Conservation (phyloP, 2,888 invertebrate genomes). For the Pollenia amentaria region DNA sequence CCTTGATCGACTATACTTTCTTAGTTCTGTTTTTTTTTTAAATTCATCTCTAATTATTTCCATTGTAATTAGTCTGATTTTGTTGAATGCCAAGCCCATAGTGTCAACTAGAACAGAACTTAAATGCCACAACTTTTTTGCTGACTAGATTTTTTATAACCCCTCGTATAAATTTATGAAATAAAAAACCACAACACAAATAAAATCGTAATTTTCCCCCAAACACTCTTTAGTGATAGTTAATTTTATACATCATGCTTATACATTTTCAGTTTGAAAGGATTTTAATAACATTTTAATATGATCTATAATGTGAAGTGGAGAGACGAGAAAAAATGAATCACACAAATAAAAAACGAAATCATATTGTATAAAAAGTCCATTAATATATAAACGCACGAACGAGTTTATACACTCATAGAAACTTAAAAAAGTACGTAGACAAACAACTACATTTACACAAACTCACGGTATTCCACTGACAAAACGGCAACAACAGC, state of each 20-base stretch:
- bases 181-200: neutral
- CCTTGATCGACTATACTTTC: too few relatives aligned
- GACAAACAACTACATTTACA: neutral
- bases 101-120: too few relatives aligned
- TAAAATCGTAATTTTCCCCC: constrained; percentile 7
- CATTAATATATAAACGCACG: constrained; percentile 61
- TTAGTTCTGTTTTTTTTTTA: too few relatives aligned
- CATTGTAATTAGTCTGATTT: too few relatives aligned
- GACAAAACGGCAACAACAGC: neutral
- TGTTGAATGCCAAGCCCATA: too few relatives aligned
- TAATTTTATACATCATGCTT: constrained; percentile 27
- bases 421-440: constrained; percentile 30
- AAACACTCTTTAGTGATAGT: neutral
- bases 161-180: neutral
- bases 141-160: constrained; percentile 3
- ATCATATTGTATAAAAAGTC: constrained; percentile 57
- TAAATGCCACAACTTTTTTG: neutral
- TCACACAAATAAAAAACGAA: neutral
- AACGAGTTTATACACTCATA: constrained; percentile 56
- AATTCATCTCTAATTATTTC: too few relatives aligned
- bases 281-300: constrained; percentile 63
- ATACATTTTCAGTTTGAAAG: constrained; percentile 33
- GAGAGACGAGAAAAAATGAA: neutral
- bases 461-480: neutral
- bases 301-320: constrained; percentile 41